A percentile compares a stretch with the other conserved stretches of the same genome.
These are phyloP conservation scores for Bergia sp. DNA, from an alignment of 92 coral and sea anemone species.

Conservation along the genomic window DNA sequence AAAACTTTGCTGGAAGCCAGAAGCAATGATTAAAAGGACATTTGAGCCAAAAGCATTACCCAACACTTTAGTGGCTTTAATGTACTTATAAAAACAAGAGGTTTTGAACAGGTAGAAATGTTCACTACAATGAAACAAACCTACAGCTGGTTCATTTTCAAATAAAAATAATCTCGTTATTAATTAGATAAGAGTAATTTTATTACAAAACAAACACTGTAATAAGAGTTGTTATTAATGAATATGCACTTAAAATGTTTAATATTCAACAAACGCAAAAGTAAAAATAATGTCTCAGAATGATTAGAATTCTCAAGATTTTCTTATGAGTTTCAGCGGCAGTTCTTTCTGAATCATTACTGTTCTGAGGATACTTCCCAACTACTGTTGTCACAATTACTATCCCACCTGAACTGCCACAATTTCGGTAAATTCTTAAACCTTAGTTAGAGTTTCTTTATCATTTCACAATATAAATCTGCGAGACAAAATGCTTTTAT, in stretches of 20 bases:
- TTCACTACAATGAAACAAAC: not conserved
- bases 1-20: not conserved
- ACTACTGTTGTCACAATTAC: not conserved
- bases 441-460: not conserved
- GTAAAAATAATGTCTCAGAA: not conserved
- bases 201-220: slow-evolving; percentile 4
- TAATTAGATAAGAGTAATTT: not conserved
- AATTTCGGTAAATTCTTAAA: not conserved
- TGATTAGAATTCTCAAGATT: not conserved
- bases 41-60: too few species aligned
- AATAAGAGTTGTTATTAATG: not conserved
- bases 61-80: not conserved
- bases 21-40: not conserved
- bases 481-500: not conserved
- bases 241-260: not conserved
- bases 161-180: not conserved
- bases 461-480: not conserved
- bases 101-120: not conserved
- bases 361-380: not conserved
- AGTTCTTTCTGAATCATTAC: not conserved
- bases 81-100: not conserved
- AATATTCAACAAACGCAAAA: slow-evolving; percentile 4
- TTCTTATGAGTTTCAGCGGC: not conserved
- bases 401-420: not conserved
- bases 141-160: slow-evolving; percentile 26